Evolutionary conservation across 2,113 vertebrate species (phyloP).

Genomic region (Pimephales promelas): DNA sequence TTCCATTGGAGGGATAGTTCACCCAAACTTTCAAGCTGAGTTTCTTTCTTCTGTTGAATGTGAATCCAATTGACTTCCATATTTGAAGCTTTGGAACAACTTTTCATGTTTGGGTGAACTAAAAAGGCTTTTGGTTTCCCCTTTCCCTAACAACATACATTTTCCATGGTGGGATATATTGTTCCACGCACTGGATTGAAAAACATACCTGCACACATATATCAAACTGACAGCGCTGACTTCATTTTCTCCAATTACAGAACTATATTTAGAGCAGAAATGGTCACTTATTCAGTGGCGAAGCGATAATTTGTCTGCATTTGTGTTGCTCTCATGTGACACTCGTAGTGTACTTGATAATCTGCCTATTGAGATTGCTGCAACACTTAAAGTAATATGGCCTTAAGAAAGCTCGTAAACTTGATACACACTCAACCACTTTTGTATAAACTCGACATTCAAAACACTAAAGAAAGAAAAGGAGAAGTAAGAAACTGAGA

Average conservation of each 20-base stretch:
- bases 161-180: neutral
- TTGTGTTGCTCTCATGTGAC: constrained; percentile 52
- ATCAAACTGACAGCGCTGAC: neutral
- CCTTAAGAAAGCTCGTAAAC: constrained; percentile 1
- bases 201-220: constrained; percentile 7
- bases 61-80: no score
- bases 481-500: neutral
- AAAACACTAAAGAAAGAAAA: constrained; percentile 6
- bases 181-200: neutral
- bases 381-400: neutral
- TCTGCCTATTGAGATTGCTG: neutral
- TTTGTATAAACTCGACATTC: neutral
- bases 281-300: neutral
- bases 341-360: constrained; percentile 14
- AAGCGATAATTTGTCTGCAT: constrained; percentile 49
- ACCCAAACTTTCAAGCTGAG: no score
- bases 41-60: no score
- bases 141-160: neutral
- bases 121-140: neutral
- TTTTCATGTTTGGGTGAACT: no score
- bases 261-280: constrained; percentile 27
- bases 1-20: no score
- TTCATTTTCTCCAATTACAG: constrained; percentile 14
- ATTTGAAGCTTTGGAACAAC: no score
- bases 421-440: neutral